Evolutionary conservation across 2,113 vertebrate genomes (phyloP).

Genomic region (Boulengeromyrus knoepffleri): DNA sequence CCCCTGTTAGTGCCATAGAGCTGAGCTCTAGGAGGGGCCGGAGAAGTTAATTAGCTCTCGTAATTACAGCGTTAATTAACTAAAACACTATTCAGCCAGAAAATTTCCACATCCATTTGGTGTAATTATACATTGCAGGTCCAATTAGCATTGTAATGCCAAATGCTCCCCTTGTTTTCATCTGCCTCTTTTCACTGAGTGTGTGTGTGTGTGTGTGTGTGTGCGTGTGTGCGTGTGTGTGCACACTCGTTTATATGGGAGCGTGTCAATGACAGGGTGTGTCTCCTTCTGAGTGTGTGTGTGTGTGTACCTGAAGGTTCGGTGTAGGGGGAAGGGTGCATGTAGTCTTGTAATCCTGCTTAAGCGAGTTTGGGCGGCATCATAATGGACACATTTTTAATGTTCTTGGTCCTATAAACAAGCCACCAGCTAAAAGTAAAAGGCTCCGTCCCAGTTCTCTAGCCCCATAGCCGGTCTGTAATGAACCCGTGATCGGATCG

Average conservation of each 20-base stretch:
- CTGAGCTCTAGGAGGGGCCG: conserved; percentile 56
- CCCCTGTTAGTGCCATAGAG: conserved; percentile 40
- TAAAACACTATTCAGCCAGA: conserved; percentile 78
- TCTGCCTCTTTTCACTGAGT: conserved; percentile 37
- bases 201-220: background rate
- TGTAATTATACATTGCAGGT: conserved; percentile 69
- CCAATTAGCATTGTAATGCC: conserved; percentile 71
- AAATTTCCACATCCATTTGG: conserved; percentile 78
- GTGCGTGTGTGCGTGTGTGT: background rate
- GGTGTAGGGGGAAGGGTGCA: background rate
- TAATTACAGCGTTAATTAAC: conserved; percentile 79
- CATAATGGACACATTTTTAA: background rate
- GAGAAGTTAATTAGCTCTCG: conserved; percentile 72
- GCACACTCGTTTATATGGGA: background rate
- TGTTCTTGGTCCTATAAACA: background rate
- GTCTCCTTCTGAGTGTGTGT: background rate
- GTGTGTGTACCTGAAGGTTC: background rate
- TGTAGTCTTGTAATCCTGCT: background rate
- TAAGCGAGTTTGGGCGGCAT: background rate
- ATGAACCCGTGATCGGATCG: background rate
- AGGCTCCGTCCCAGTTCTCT: background rate
- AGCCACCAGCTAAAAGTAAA: background rate
- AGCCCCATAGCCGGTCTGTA: background rate
- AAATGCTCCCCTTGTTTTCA: conserved; percentile 56
- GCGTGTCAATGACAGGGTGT: conserved; percentile 20